Evolutionary conservation across 2,888 invertebrate genomes (phyloP).

Genomic region (Digitonthophagus gazella): DNA sequence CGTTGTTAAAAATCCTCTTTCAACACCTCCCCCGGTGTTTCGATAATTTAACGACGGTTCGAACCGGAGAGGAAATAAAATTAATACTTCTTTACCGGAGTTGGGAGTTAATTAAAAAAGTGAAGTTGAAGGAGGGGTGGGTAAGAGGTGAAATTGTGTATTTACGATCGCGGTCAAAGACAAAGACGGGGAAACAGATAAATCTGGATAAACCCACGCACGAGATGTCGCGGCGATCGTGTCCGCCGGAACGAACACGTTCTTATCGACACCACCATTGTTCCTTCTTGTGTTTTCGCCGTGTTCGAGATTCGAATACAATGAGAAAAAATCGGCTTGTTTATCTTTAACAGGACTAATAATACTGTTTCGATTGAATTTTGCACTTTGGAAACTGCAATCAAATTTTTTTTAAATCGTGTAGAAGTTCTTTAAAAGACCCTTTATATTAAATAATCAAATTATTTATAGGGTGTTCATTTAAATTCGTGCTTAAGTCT

Average conservation of each 20-base stretch:
- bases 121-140: background rate
- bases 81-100: no score
- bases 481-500: no score
- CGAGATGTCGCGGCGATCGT: slow-evolving; percentile 11
- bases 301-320: background rate
- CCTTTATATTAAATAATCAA: no score
- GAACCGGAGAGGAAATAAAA: background rate
- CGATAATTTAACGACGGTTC: background rate
- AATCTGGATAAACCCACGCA: slow-evolving; percentile 13
- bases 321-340: background rate
- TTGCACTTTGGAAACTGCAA: no score
- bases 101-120: background rate
- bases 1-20: background rate
- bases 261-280: slow-evolving; percentile 15
- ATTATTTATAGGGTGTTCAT: no score
- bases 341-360: background rate
- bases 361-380: background rate
- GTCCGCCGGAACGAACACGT: background rate
- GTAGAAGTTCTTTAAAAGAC: no score
- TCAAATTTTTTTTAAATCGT: no score
- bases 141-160: background rate
- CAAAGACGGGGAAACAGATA: background rate
- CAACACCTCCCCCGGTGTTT: background rate
- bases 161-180: background rate
- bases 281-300: background rate